These are phyloP conservation scores for Cheirogaleus major DNA, from an alignment of 2,797 vertebrate genomes.

Conservation along the genomic window DNA sequence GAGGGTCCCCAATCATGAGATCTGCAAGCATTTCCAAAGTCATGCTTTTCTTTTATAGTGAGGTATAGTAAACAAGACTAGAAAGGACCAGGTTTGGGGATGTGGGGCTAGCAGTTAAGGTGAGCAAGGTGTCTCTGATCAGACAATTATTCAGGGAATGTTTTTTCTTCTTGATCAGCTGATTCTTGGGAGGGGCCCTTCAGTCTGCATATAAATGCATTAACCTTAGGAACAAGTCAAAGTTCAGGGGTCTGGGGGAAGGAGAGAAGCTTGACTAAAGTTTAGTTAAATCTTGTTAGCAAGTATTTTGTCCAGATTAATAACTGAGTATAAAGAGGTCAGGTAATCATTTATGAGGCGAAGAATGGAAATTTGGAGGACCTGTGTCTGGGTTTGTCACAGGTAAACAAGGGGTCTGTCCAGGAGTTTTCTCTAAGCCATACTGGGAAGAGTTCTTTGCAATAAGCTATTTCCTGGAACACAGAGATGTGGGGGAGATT, in stretches of 20 bases:
- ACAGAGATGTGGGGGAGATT: not conserved
- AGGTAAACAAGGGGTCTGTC: not conserved
- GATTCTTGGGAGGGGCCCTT: not conserved
- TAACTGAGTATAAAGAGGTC: not conserved
- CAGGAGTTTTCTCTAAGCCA: not conserved
- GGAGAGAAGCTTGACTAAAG: not conserved
- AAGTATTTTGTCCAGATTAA: not conserved
- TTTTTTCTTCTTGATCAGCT: not conserved
- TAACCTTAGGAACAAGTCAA: not conserved
- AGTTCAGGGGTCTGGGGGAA: fast-evolving
- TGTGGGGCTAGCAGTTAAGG: no score
- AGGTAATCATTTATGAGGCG: not conserved
- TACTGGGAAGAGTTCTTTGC: not conserved
- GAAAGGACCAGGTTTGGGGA: not conserved
- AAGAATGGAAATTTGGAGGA: not conserved
- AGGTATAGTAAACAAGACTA: not conserved
- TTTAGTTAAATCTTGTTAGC: not conserved
- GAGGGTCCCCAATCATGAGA: not conserved
- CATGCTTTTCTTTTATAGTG: not conserved
- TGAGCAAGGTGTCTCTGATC: not conserved
- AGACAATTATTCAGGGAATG: no score
- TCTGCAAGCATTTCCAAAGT: not conserved
- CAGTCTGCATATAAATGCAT: not conserved
- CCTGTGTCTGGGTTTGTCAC: not conserved
- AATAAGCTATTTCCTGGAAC: not conserved